Evolutionary conservation across 2,113 vertebrate species (phyloP).

Genomic region (Puffinus mauretanicus): DNA sequence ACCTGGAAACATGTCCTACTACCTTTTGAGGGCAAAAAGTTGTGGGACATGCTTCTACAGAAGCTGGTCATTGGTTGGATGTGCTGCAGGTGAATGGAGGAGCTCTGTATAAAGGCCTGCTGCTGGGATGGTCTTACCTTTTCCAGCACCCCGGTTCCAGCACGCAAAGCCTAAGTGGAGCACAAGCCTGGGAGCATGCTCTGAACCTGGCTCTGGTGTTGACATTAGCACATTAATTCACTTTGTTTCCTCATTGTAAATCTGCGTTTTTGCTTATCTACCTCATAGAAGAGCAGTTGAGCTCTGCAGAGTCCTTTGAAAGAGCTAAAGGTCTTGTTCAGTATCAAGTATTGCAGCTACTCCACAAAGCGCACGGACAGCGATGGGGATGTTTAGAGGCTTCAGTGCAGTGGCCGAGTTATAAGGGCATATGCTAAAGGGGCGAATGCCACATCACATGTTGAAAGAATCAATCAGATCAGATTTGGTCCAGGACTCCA

Average conservation of each 20-base stretch:
- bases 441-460: neutral
- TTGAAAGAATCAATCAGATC: neutral
- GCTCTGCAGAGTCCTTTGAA: neutral
- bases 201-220: neutral
- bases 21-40: neutral
- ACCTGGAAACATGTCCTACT: neutral
- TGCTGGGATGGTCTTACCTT: neutral
- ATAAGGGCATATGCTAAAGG: too few species aligned
- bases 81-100: neutral
- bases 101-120: neutral
- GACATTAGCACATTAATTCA: neutral
- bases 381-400: fast-evolving
- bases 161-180: fast-evolving
- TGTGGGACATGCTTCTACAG: neutral
- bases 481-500: neutral
- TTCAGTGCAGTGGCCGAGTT: neutral
- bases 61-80: neutral
- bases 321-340: neutral
- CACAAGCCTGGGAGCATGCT: neutral
- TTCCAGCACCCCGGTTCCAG: neutral
- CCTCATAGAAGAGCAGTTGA: neutral
- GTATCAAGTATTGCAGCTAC: neutral
- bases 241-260: neutral
- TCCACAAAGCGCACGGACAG: fast-evolving
- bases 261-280: neutral